Percentiles rank a stretch among this genome's conserved stretches.
Evolutionary conservation across 1,140 invertebrate species (phyloP).

Genomic region (Trichoplusia ni): DNA sequence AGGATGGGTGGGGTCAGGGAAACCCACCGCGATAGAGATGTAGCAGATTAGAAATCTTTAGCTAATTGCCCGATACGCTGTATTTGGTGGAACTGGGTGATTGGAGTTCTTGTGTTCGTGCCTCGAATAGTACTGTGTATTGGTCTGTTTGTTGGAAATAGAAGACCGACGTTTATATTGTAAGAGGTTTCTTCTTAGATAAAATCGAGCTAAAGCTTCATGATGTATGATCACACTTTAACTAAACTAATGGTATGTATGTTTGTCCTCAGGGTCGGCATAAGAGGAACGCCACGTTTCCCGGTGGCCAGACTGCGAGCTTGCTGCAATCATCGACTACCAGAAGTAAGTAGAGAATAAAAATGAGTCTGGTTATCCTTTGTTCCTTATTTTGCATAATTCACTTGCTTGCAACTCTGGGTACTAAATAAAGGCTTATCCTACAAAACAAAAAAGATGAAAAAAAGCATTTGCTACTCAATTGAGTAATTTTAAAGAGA

Average conservation of each 20-base stretch:
- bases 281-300: conserved; percentile 91
- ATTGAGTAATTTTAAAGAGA: no score
- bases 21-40: conserved; percentile 9
- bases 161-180: neutral
- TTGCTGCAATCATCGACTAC: conserved; percentile 78
- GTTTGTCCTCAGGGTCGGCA: conserved; percentile 84
- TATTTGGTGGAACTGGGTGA: neutral
- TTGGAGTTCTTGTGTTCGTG: neutral
- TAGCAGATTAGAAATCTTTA: conserved; percentile 13
- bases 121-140: no score
- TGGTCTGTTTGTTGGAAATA: no score
- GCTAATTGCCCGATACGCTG: conserved; percentile 11
- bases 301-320: conserved; percentile 85
- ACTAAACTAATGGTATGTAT: conserved; percentile 1
- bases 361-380: no score
- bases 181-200: no score
- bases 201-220: no score
- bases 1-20: conserved; percentile 10
- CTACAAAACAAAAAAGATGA: no score
- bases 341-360: conserved; percentile 76
- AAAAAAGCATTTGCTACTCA: no score
- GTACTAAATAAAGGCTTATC: no score
- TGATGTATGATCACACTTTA: neutral
- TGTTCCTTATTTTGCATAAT: no score
- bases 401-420: no score